Base-by-base conservation (phyloP, 2,113 vertebrate species). In the Diadophis punctatus region DNA sequence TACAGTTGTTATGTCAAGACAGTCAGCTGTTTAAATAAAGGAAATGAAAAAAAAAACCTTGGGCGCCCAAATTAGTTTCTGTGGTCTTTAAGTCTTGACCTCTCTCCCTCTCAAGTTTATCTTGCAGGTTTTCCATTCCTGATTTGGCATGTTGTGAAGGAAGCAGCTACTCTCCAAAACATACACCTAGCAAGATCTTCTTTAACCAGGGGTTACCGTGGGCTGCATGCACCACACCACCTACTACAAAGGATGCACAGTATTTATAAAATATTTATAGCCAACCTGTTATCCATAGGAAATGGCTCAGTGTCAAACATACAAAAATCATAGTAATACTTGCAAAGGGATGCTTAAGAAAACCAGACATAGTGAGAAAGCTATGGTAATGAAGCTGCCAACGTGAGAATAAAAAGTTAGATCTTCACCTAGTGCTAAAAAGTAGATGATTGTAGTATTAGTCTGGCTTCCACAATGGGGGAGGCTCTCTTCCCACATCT, bases 181-280 rank as follows among this genome's bases (percentile, higher is more conserved):
- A 52, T 87, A 52, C 30, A 34, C 91, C 34, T 96, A 94, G 93
- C 96, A 94, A 96, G 92, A 92, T 96, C 93, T 96, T 92, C 89
- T 92, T 95, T 96, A 93, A 88, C 23, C 94, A 87, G 86, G 94
- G 95, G 58, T 89, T 93, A 87, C 92, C 96, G 96, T 95, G 96
- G 96, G 94, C 95, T 39, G 34, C 74, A 39, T 80, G 18, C 7
- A 80, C 74, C 34, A 80, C 34, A 91, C 93, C 94, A 95, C 93
- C 93, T 97, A 96, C 96, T 96, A 96, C 97, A 97, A 97, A 97
- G 96, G 97, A 94, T 96, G 9, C 23, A 2, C 49, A 86, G 18
- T 80, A 80, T 80, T 80, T 39, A 22, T 39, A 43, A 80, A 22
- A 22, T 39, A 43, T 80, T 80, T 80, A 80, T 39, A 80, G 18